These are phyloP conservation scores for Cygnus olor DNA, from an alignment of 2,797 vertebrate genomes.

Conservation along the genomic window DNA sequence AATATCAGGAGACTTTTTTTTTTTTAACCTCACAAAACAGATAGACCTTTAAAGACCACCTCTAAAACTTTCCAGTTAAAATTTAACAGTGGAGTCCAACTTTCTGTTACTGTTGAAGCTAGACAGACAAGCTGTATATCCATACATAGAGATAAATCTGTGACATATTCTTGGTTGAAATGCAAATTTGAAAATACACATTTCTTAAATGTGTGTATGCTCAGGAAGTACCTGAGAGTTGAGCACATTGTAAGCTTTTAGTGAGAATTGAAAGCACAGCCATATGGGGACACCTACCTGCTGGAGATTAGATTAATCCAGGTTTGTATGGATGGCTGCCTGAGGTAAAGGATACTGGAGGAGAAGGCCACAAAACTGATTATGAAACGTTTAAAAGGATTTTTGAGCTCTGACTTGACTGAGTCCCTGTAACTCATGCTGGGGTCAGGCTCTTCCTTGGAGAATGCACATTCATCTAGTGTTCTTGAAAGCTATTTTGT, in stretches of 20 bases:
- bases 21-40: neutral
- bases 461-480: neutral
- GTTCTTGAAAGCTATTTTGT: neutral
- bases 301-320: neutral
- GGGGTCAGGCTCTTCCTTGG: neutral
- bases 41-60: neutral
- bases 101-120: neutral
- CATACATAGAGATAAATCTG: neutral
- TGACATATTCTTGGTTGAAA: neutral
- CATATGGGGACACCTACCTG: fast-evolving
- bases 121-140: neutral
- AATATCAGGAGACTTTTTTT: neutral
- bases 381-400: neutral
- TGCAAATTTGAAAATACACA: neutral
- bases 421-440: neutral
- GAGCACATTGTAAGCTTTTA: neutral
- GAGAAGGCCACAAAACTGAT: neutral
- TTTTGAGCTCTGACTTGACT: neutral
- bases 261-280: neutral
- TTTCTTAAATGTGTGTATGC: neutral
- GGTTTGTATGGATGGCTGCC: neutral
- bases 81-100: neutral
- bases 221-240: fast-evolving
- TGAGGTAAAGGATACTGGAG: neutral
- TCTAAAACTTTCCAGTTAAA: neutral